phyloP scores from a whole-genome alignment of 2,888 invertebrate genomes.

The Pachymerium ferrugineum region DNA sequence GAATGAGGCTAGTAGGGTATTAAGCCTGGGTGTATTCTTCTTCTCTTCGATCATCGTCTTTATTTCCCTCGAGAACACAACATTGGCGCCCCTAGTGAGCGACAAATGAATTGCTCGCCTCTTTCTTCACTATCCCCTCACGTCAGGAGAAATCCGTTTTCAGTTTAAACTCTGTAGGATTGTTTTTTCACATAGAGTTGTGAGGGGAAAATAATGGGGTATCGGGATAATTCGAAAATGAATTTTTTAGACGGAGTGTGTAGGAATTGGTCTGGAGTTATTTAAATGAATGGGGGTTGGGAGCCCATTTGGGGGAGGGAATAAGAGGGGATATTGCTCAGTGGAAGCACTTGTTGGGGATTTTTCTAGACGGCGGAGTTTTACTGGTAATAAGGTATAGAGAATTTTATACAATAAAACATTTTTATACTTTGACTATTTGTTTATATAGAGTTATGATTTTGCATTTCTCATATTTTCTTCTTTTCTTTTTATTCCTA shows the following conservation, averaged over 20 bases:
- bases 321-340: too few relatives aligned
- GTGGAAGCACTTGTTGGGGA: too few relatives aligned
- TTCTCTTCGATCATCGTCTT: slow-evolving; percentile 27
- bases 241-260: too few relatives aligned
- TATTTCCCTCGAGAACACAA: slow-evolving; percentile 22
- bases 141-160: slow-evolving; percentile 19
- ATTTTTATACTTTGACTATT: too few relatives aligned
- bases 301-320: too few relatives aligned
- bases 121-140: slow-evolving; percentile 11
- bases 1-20: slow-evolving; percentile 25
- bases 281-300: too few relatives aligned
- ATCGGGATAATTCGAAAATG: too few relatives aligned
- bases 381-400: too few relatives aligned
- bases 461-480: background rate
- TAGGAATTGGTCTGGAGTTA: too few relatives aligned
- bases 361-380: too few relatives aligned
- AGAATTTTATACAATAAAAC: too few relatives aligned
- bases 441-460: background rate
- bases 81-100: slow-evolving; percentile 27
- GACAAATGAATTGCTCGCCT: slow-evolving; percentile 18
- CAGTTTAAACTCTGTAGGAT: background rate
- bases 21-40: slow-evolving; percentile 17
- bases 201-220: too few relatives aligned
- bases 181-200: background rate
- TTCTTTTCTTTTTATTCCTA: background rate